Evolutionary conservation across 2,797 vertebrate species (phyloP), one percentile per base, ranked within the genome.

Genomic region (Hemibagrus guttatus): DNA sequence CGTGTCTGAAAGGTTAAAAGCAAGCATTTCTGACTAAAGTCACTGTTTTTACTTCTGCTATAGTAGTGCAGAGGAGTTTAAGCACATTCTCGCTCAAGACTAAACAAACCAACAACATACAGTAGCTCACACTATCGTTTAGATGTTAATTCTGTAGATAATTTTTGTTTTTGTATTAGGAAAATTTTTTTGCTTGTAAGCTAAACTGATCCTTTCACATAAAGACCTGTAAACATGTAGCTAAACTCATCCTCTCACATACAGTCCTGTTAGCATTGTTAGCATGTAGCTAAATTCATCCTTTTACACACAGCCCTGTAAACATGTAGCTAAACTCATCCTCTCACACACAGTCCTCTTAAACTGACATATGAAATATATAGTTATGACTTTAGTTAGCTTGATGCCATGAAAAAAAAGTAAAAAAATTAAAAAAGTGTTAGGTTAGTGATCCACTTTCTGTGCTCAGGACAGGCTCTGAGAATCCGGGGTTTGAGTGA

Each of bases 1-100:
- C 19, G 31, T 58, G 54, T 42, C 56, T 80, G 35, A 80, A 80
- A 61, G 56, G 78, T 42, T 61, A 80, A 61, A 61, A 61, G 59
- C 31, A 8, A 59, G 23, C 54, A 58, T 56, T 58, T 19, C 35
- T 26, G 31, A 42, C 19, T 13, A 16, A 61, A 42, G 35, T 23
- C 78, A 59, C 54, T 3, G 46, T 58, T 79, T 58, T 58, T 21
- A 59, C 19, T 35, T 79, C 31, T 59, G 54, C 56, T 79, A 12
- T 2, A 31, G 4, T 3, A 21, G 1, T 59, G 12, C 21, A 14
- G 19, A 35, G 54, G 31, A 80, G 6, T 42, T 14, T 80, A 14
- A 26, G 35, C 35, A 80, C 13, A 31, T 78, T 78, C 35, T 21
- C 11, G 54, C 5, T 39, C 54, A 59, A 59, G 2, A 79, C 16